Percentiles rank a stretch among this genome's conserved stretches.
phyloP scores from a whole-genome alignment of 2,113 vertebrate genomes.

The Hydropotes inermis region DNA sequence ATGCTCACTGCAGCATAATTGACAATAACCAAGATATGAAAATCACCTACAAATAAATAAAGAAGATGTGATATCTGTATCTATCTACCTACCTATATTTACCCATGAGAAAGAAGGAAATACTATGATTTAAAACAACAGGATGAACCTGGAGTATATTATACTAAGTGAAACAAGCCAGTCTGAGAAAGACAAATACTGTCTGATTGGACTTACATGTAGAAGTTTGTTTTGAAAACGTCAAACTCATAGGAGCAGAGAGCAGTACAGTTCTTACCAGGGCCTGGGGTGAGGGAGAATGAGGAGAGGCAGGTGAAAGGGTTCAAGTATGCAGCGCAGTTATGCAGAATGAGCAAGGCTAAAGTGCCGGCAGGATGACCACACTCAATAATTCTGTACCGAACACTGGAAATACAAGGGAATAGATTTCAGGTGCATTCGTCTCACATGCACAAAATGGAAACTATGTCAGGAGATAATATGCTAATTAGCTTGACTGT shows the following conservation, averaged over 20 bases:
- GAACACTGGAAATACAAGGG: background rate
- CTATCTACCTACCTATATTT: background rate
- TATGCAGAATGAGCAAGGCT: background rate
- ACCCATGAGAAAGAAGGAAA: background rate
- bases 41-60: background rate
- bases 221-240: background rate
- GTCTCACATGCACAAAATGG: background rate
- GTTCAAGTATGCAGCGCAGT: too few relatives aligned
- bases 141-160: background rate
- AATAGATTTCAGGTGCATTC: background rate
- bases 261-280: background rate
- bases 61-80: background rate
- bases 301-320: background rate
- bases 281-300: background rate
- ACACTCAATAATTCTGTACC: background rate
- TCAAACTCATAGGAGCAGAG: background rate
- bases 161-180: background rate
- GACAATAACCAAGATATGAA: background rate
- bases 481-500: background rate
- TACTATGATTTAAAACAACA: background rate
- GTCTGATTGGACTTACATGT: background rate
- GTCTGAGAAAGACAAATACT: background rate
- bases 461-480: background rate
- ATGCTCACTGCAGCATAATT: background rate
- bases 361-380: background rate